Conservation (phyloP, 1,140 invertebrate genomes). For the Heliothis virescens region DNA sequence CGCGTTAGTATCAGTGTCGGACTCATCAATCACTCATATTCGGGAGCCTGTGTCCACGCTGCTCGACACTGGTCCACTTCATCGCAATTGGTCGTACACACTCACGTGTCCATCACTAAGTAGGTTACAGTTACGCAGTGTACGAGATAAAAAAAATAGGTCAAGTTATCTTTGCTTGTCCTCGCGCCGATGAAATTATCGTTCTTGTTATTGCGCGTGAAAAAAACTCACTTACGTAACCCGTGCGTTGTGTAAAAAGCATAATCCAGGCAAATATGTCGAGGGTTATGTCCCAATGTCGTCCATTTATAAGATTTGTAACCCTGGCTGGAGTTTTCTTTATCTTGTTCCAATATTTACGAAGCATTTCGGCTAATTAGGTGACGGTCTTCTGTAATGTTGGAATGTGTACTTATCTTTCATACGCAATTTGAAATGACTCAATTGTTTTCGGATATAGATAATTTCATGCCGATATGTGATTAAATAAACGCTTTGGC, state of each 20-base stretch:
- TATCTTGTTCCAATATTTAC: constrained; percentile 42
- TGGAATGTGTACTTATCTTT: constrained; percentile 17
- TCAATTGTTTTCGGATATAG: constrained; percentile 28
- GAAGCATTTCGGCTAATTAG: constrained; percentile 40
- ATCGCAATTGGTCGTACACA: constrained; percentile 68
- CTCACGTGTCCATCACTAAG: constrained; percentile 71
- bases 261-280: constrained; percentile 40
- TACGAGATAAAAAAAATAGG: constrained; percentile 85
- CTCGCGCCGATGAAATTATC: constrained; percentile 83
- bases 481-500: constrained; percentile 72
- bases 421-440: constrained; percentile 5
- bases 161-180: constrained; percentile 85
- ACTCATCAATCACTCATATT: constrained; percentile 54
- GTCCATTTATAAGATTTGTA: constrained; percentile 30
- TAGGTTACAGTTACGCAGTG: constrained; percentile 81
- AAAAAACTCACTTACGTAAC: constrained; percentile 79
- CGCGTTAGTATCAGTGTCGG: constrained; percentile 13
- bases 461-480: constrained; percentile 58
- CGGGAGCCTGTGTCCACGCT: constrained; percentile 51
- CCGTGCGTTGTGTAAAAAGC: constrained; percentile 21
- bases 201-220: constrained; percentile 76
- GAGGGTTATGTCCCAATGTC: constrained; percentile 44
- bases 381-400: constrained; percentile 33
- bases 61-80: constrained; percentile 64
- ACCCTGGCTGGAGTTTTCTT: constrained; percentile 27